These are phyloP conservation scores for Spinus pinus DNA, from an alignment of 2,797 vertebrate species.

Conservation along the genomic window DNA sequence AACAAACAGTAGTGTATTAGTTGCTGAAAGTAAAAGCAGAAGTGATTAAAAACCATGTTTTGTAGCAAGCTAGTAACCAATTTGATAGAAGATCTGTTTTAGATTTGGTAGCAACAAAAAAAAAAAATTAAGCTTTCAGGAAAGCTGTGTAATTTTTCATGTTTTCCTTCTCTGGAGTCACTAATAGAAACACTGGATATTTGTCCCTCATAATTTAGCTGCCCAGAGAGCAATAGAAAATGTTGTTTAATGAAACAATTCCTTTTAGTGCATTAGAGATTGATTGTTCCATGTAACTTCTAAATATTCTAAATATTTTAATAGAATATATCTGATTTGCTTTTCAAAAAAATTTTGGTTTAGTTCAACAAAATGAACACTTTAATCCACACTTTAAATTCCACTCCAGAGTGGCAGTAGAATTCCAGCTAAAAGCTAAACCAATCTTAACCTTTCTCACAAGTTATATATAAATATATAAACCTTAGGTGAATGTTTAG, in stretches of 20 bases:
- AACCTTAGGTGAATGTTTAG: neutral
- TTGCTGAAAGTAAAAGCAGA: neutral
- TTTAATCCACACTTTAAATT: slow-evolving; percentile 63
- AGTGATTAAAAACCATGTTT: neutral
- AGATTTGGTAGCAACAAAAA: neutral
- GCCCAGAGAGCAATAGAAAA: neutral
- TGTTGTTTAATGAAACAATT: neutral
- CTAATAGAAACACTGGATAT: neutral
- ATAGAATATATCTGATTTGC: neutral
- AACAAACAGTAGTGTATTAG: neutral
- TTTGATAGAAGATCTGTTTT: neutral
- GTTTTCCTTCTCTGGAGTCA: neutral
- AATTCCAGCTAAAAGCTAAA: slow-evolving; percentile 55
- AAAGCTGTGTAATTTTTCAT: neutral
- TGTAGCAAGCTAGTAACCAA: neutral
- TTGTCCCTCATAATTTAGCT: neutral
- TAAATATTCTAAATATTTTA: neutral
- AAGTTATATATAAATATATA: neutral
- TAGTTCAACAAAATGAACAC: neutral
- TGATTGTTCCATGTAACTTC: neutral
- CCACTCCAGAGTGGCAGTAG: slow-evolving; percentile 3
- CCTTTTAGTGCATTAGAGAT: neutral
- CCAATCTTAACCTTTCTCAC: neutral
- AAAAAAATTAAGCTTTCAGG: neutral
- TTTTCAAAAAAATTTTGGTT: neutral